Percentiles rank a stretch among this genome's conserved stretches.
phyloP scores from a whole-genome alignment of 2,113 vertebrate genomes.

The Tamias sibiricus region DNA sequence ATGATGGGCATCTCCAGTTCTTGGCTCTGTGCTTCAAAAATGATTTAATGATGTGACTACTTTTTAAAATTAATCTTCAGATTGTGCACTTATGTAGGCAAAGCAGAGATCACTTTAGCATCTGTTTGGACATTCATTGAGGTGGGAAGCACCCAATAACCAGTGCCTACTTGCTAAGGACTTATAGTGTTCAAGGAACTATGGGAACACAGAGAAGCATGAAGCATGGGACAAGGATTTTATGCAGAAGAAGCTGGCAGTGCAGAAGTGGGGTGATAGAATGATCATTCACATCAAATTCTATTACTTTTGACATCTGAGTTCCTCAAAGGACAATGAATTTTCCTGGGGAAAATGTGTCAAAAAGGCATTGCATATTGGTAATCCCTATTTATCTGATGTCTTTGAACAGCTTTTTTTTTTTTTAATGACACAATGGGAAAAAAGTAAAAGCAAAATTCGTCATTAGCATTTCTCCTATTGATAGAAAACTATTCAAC shows the following conservation, averaged over 20 bases:
- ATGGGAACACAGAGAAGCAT: neutral
- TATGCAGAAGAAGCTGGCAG: neutral
- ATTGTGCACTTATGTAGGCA: neutral
- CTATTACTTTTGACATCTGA: neutral
- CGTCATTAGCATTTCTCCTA: neutral
- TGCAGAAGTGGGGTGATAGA: rapidly evolving
- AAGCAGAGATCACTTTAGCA: neutral
- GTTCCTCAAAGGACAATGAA: neutral
- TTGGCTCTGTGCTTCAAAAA: neutral
- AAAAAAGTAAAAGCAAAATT: neutral
- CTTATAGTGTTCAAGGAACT: rapidly evolving
- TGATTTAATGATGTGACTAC: neutral
- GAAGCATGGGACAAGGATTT: rapidly evolving
- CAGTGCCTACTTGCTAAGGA: neutral
- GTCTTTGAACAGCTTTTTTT: neutral
- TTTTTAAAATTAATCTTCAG: neutral
- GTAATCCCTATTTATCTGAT: neutral
- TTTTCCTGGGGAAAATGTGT: neutral
- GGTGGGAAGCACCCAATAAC: neutral
- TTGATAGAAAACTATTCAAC: neutral
- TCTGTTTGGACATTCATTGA: neutral
- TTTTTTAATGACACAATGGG: neutral
- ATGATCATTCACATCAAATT: neutral
- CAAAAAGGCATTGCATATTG: neutral
- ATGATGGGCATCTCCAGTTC: neutral